These are phyloP conservation scores for Magallana nippona DNA, from an alignment of 2,888 invertebrate species.

Conservation along the genomic window DNA sequence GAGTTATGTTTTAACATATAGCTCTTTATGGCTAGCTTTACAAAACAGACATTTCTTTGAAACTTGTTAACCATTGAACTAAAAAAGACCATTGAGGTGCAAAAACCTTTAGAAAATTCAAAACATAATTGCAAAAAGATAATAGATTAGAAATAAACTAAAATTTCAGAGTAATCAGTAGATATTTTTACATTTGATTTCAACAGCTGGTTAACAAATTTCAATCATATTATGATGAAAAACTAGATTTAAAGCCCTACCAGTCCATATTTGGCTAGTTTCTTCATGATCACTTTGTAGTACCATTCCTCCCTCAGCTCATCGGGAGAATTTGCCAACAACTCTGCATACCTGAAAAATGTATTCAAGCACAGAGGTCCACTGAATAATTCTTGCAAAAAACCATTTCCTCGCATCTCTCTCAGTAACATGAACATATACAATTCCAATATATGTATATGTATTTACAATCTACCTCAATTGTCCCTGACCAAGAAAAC, in stretches of 20 bases:
- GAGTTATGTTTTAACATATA: not conserved
- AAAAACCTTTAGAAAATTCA: too few species aligned
- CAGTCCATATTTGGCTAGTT: slow-evolving; percentile 75
- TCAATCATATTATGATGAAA: not conserved
- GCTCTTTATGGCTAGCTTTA: not conserved
- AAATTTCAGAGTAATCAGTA: too few species aligned
- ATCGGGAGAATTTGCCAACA: slow-evolving; percentile 68
- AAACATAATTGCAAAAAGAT: too few species aligned
- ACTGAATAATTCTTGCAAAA: too few species aligned
- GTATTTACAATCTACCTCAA: too few species aligned
- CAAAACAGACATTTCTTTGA: not conserved
- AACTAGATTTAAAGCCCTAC: slow-evolving; percentile 62
- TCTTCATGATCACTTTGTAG: slow-evolving; percentile 73
- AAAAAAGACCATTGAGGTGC: too few species aligned
- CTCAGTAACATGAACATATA: too few species aligned
- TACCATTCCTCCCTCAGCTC: slow-evolving; percentile 73
- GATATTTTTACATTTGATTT: not conserved
- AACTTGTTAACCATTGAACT: not conserved
- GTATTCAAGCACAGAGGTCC: not conserved
- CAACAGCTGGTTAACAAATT: not conserved
- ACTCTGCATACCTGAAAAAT: slow-evolving; percentile 73
- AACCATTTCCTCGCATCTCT: too few species aligned
- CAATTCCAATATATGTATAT: too few species aligned
- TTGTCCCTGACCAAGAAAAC: too few species aligned
- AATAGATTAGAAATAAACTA: too few species aligned